Percentiles rank a stretch among this genome's conserved stretches.
phyloP scores from a whole-genome alignment of 2,113 vertebrate species.

The Danio rerio region GRCz12tu NC_133190.1:28725501-28726000 shows the following conservation, averaged over 20 bases:
- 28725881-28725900: no score
- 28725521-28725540: slow-evolving; percentile 54
- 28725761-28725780: neutral
- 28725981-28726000: no score
- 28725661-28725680: slow-evolving; percentile 55
- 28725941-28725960: no score
- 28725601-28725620: slow-evolving; percentile 42
- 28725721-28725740: slow-evolving; percentile 34
- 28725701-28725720: slow-evolving; percentile 44
- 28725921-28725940: no score
- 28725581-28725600: slow-evolving; percentile 45
- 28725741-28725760: slow-evolving; percentile 22
- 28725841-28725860: no score
- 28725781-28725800: neutral
- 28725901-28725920: no score
- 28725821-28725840: no score
- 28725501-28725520: slow-evolving; percentile 32
- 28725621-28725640: slow-evolving; percentile 37
- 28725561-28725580: slow-evolving; percentile 38
- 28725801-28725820: no score
- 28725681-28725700: slow-evolving; percentile 52
- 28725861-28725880: no score
- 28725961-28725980: no score
- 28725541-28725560: slow-evolving; percentile 47
- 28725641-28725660: slow-evolving; percentile 46